Conservation (phyloP, 2,888 invertebrate species). For the Rugalucina vietnamica region DNA sequence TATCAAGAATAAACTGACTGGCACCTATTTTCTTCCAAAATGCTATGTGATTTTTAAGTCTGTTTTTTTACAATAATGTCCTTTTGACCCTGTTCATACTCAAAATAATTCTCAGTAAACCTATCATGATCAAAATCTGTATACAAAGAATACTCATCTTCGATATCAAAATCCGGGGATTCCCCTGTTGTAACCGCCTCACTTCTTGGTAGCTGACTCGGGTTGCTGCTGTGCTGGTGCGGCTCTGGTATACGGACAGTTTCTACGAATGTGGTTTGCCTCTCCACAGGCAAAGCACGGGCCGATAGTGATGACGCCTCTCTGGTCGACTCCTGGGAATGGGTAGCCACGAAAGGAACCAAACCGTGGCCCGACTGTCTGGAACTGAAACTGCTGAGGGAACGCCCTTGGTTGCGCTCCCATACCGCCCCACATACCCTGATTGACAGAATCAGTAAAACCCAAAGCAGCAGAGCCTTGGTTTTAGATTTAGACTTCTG, state of each 20-base stretch:
- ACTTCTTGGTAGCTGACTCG: neutral
- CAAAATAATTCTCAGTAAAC: neutral
- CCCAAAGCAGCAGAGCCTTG: neutral
- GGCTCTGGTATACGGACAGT: no score
- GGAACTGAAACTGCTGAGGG: neutral
- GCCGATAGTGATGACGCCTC: neutral
- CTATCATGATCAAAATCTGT: neutral
- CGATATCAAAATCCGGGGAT: neutral
- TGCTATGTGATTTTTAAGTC: neutral
- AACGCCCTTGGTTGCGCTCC: neutral
- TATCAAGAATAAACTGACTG: slow-evolving; percentile 17
- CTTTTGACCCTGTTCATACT: neutral
- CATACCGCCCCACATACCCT: no score
- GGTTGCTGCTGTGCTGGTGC: neutral
- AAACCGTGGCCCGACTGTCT: neutral
- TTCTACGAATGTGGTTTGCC: no score
- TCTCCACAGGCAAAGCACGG: no score
- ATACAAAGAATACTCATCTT: neutral
- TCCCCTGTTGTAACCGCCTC: neutral
- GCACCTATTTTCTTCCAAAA: slow-evolving; percentile 26
- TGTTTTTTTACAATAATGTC: no score
- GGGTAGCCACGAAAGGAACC: neutral
- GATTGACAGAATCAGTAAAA: neutral
- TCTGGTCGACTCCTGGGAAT: neutral
- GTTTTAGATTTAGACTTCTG: neutral